phyloP scores from a whole-genome alignment of 1,140 invertebrate species.

The Drosophila mauritiana region DNA sequence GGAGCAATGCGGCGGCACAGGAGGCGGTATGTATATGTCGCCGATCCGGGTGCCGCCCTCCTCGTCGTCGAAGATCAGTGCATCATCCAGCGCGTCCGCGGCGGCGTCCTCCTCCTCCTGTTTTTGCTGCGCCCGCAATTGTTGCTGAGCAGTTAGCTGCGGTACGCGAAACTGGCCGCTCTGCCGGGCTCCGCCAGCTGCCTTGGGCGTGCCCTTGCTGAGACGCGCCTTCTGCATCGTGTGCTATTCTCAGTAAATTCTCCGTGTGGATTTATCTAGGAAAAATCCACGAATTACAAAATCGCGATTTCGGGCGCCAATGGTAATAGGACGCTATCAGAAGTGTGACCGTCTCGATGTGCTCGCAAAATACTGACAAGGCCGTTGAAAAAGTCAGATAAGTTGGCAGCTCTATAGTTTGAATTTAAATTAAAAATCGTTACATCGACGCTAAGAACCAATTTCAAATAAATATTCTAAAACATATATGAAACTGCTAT shows the following conservation, averaged over 20 bases:
- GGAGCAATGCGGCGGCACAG: constrained; percentile 89
- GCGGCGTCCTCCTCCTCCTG: constrained; percentile 45
- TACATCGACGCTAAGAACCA: not conserved
- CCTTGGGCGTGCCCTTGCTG: constrained; percentile 41
- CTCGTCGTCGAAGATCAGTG: constrained; percentile 77
- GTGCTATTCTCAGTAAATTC: not conserved
- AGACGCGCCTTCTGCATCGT: constrained; percentile 18
- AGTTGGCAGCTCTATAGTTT: not conserved
- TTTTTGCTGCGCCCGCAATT: constrained; percentile 34
- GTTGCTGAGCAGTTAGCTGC: constrained; percentile 26
- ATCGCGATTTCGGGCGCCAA: constrained; percentile 25
- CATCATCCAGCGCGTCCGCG: constrained; percentile 71
- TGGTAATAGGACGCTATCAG: constrained; percentile 21
- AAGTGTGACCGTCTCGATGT: not conserved
- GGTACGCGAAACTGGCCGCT: constrained; percentile 38
- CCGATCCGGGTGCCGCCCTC: constrained; percentile 87
- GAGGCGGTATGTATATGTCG: constrained; percentile 96
- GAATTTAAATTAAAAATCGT: not conserved
- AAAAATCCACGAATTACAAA: constrained; percentile 37
- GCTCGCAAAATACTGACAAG: not conserved
- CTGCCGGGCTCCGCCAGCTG: constrained; percentile 15
- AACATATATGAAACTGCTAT: no score
- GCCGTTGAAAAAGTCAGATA: not conserved
- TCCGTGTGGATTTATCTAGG: not conserved
- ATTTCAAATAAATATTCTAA: not conserved